Evolutionary conservation across 2,888 invertebrate genomes (phyloP), one percentile per base, ranked within the genome.

Genomic region (Oscheius onirici): DNA sequence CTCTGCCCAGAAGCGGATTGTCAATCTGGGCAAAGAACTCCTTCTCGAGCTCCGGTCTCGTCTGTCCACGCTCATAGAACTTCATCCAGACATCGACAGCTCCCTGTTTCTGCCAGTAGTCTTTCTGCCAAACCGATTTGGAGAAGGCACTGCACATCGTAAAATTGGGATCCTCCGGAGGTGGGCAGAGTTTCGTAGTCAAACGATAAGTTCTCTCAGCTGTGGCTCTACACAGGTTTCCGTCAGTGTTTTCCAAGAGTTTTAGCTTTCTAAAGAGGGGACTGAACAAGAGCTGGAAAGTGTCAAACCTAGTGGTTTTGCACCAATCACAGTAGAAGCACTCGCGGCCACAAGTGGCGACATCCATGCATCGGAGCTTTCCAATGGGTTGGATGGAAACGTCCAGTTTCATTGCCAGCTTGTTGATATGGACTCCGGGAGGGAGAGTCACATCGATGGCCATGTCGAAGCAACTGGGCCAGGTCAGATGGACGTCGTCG

Each of bases 31-130:
- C 78, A 70, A 86, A 86, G 78, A 86, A 86, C 60, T 86, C 83
- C 72, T 84, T 82, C 67, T 86, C 86, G 41, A 86, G 69, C 77
- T 84, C 84, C 0, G 82, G 79, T 49, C 84, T 58, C 5, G 82
- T 77, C 17, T 74, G 81, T 40, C 83, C 83, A 65, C 84, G 73
- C 75, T 86, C 86, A 69, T 84, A 86, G 77, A 86, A 86, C 71
- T 86, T 86, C 86, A 86, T 86, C 86, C 86, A 86, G 6, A 86
- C 84, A 72, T 86, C 86, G 11, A 86, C 83, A 17, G 86, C 86
- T 49, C 86, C 86, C 60, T 86, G 81, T 65, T 86, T 86, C 71
- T 86, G 86, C 86, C 86, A 86, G 69, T 86, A 86, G 52, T 86
- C 86, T 69, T 86, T 86, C 72, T 86, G 86, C 86, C 86, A 86